Evolutionary conservation across 2,888 invertebrate genomes (phyloP).

Genomic region (Tanaodytes sp.): DNA sequence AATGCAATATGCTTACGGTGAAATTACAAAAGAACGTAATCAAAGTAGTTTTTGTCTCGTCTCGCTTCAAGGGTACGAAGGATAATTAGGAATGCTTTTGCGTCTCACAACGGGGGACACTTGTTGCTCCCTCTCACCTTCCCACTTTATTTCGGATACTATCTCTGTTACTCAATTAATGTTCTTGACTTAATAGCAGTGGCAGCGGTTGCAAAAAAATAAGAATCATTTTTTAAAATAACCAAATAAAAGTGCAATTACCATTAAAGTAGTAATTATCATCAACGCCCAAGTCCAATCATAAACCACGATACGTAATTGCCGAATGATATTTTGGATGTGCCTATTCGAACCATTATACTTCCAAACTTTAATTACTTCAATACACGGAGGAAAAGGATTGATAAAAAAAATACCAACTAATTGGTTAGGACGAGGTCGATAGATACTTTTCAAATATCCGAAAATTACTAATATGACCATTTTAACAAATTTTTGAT

Average conservation of each 20-base stretch:
- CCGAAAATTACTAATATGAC: too few relatives aligned
- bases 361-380: too few relatives aligned
- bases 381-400: too few relatives aligned
- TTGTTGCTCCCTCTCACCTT: conserved; percentile 65
- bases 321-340: too few relatives aligned
- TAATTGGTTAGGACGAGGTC: too few relatives aligned
- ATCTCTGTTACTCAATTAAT: conserved; percentile 52
- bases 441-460: too few relatives aligned
- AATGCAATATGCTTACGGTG: conserved; percentile 63
- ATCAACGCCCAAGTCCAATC: conserved; percentile 60
- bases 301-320: too few relatives aligned
- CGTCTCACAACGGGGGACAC: conserved; percentile 71
- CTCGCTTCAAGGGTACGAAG: conserved; percentile 66
- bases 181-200: conserved; percentile 54
- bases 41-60: conserved; percentile 71
- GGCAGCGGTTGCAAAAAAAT: conserved; percentile 45
- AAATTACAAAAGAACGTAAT: conserved; percentile 72
- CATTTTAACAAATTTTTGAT: too few relatives aligned
- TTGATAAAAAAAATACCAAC: too few relatives aligned
- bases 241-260: conserved; percentile 74
- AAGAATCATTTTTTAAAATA: conserved; percentile 22
- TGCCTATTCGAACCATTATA: too few relatives aligned
- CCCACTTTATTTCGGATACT: conserved; percentile 50
- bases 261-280: conserved; percentile 74
- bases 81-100: conserved; percentile 72